Percentiles rank a stretch among this genome's conserved stretches.
Evolutionary conservation across 2,888 invertebrate species (phyloP).

Genomic region (Hyppa rectilinea): DNA sequence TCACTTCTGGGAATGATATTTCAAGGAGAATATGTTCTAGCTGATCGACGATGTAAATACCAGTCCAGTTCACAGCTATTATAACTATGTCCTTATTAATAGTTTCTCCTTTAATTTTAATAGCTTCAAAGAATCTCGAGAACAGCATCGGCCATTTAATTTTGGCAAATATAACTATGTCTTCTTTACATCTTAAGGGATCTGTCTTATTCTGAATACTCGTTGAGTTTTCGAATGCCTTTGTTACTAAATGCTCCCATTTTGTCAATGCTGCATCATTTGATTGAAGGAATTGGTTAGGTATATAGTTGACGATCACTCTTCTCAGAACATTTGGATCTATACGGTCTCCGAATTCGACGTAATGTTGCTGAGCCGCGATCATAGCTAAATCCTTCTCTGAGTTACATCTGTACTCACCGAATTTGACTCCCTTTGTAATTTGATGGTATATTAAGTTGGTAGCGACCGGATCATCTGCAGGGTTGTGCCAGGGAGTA

Average conservation of each 20-base stretch:
- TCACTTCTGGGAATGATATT: slow-evolving; percentile 96
- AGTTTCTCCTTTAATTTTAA: slow-evolving; percentile 93
- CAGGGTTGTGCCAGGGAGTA: slow-evolving; percentile 97
- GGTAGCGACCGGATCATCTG: slow-evolving; percentile 95
- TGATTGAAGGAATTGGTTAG: slow-evolving; percentile 93
- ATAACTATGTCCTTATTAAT: slow-evolving; percentile 94
- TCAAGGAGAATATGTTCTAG: slow-evolving; percentile 97
- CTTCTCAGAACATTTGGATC: slow-evolving; percentile 93
- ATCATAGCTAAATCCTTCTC: slow-evolving; percentile 97
- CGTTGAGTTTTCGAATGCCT: slow-evolving; percentile 93
- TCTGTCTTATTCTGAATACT: slow-evolving; percentile 93
- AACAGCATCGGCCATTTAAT: slow-evolving; percentile 98
- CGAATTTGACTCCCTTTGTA: slow-evolving; percentile 96
- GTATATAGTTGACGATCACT: slow-evolving; percentile 95
- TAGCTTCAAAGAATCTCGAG: slow-evolving; percentile 97
- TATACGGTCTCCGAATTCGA: slow-evolving; percentile 94
- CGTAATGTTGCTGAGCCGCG: slow-evolving; percentile 97
- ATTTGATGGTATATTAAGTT: slow-evolving; percentile 97
- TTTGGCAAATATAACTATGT: slow-evolving; percentile 97
- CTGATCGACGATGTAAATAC: slow-evolving; percentile 97
- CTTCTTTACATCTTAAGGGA: slow-evolving; percentile 94
- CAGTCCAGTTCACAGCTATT: slow-evolving; percentile 98
- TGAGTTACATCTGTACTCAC: slow-evolving; percentile 96
- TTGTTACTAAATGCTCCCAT: slow-evolving; percentile 94
- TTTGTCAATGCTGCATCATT: slow-evolving; percentile 92